Evolutionary conservation across 2,888 invertebrate species (phyloP), one percentile per base, ranked within the genome.

Genomic region (Pasiphila rectangulata): DNA sequence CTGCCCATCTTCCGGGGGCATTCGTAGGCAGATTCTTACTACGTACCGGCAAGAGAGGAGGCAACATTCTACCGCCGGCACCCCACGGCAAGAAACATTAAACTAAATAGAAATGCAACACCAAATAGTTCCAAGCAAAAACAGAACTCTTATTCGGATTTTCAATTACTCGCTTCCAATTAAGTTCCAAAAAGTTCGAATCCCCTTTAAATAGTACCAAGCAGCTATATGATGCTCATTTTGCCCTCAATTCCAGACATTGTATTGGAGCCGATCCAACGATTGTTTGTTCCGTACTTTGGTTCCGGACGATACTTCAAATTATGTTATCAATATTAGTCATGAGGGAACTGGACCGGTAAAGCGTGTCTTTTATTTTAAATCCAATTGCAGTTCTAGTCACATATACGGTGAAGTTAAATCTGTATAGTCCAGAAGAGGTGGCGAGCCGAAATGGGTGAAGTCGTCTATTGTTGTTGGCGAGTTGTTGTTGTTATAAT

Each of bases 261-360:
- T 63, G 64, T 67, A 67, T 70, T 79, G 79, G 79, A 75, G 51
- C 35, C 54, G 60, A 52, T 76, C 75, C 78, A 78, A 74, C 61
- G 45, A 64, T 62, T 64, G 66, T 72, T 72, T 64, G 61, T 69
- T 66, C 56, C 53, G 55, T 57, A 59, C 64, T 62, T 65, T 56
- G 58, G 63, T 64, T 66, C 61, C 64, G 61, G 63, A 65, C 57
- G 61, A 71, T 70, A 64, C 59, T 59, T 57, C 51, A 52, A 63
- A 59, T 65, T 69, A 54, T 51, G 46, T 67, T 62, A 65, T 66
- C 55, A 54, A 61, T 58, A 61, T 56, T 51, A 61, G 20, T 53
- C 42, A 48, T 52, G 10, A 2, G 23, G 27, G 46, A 42, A 35
- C 36, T 16, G 38, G 15, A 46, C 35, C 32, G 9, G 12, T 6